Evolutionary conservation across 2,888 invertebrate species (phyloP).

Genomic region (Odontocolon sp.): DNA sequence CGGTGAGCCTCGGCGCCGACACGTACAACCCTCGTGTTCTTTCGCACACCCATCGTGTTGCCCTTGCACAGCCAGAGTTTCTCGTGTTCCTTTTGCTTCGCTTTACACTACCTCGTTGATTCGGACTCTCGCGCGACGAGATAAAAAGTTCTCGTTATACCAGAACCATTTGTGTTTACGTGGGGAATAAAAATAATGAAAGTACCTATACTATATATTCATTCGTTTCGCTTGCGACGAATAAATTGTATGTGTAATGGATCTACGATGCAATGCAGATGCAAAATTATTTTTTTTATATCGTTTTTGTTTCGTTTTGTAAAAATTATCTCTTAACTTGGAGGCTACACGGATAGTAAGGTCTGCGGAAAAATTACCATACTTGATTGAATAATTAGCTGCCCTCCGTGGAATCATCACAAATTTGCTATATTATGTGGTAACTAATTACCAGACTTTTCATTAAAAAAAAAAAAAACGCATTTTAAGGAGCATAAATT

Average conservation of each 20-base stretch:
- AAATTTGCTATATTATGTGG: too few relatives aligned
- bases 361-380: too few relatives aligned
- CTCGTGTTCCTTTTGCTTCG: slow-evolving; percentile 12
- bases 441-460: too few relatives aligned
- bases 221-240: slow-evolving; percentile 31
- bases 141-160: slow-evolving; percentile 58
- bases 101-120: slow-evolving; percentile 38
- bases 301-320: background rate
- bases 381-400: too few relatives aligned
- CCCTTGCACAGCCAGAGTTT: slow-evolving; percentile 7
- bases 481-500: too few relatives aligned
- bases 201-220: background rate
- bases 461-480: too few relatives aligned
- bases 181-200: slow-evolving; percentile 9
- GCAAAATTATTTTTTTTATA: slow-evolving; percentile 3
- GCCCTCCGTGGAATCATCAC: too few relatives aligned
- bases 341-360: too few relatives aligned
- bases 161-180: slow-evolving; percentile 55
- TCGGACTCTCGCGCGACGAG: slow-evolving; percentile 43
- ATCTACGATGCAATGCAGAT: background rate
- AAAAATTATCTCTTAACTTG: too few relatives aligned
- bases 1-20: slow-evolving; percentile 29
- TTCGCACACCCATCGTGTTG: slow-evolving; percentile 3
- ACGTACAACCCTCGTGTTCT: slow-evolving; percentile 39
- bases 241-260: slow-evolving; percentile 28